A percentile compares a stretch with the other conserved stretches of the same genome.
Conservation (phyloP, 2,888 invertebrate genomes). For the Amiota mariae region DNA sequence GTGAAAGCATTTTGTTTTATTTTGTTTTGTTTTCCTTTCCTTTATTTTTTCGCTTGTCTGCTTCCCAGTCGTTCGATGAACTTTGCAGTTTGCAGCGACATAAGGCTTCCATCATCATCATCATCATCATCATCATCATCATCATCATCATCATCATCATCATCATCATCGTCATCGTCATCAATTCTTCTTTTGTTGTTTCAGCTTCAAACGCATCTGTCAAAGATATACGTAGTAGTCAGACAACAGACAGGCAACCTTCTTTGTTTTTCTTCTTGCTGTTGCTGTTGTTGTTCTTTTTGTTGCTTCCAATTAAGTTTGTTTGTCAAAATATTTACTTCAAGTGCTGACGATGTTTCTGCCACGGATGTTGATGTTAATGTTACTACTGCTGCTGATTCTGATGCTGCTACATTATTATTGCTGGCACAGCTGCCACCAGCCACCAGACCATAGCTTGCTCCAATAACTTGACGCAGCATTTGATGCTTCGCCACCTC, state of each 20-base stretch:
- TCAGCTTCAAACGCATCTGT: no score
- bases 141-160: no score
- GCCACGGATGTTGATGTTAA: not conserved
- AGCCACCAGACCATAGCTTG: not conserved
- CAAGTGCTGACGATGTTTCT: conserved; percentile 28
- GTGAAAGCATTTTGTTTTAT: conserved; percentile 33
- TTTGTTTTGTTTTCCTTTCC: conserved; percentile 34
- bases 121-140: no score
- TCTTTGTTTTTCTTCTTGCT: no score
- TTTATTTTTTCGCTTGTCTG: not conserved
- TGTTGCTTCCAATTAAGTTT: conserved; percentile 51
- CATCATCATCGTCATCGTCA: no score
- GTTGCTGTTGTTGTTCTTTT: no score
- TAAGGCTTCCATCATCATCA: no score
- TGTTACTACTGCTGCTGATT: no score
- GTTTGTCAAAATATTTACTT: conserved; percentile 54
- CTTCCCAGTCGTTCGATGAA: no score
- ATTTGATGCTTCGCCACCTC: not conserved
- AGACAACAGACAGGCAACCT: not conserved
- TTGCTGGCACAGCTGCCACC: not conserved
- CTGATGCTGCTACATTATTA: not conserved
- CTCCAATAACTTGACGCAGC: not conserved
- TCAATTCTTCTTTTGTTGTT: no score
- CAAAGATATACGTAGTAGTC: not conserved
- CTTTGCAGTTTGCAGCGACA: no score